Evolutionary conservation across 2,113 vertebrate species (phyloP).

Genomic region (Pelusios castaneus): DNA sequence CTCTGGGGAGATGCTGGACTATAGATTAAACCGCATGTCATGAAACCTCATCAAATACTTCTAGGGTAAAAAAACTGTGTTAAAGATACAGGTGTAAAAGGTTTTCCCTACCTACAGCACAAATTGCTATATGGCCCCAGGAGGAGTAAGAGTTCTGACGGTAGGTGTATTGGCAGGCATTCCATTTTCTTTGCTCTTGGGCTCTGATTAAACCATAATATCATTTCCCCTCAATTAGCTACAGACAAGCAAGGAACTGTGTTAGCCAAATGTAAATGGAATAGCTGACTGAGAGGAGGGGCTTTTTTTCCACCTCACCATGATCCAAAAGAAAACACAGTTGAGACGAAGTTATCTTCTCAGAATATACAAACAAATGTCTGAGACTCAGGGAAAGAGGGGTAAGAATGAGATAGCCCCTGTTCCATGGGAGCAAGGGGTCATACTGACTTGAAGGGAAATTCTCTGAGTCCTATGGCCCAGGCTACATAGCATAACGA

Average conservation of each 20-base stretch:
- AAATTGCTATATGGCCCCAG: not conserved
- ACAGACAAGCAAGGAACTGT: not conserved
- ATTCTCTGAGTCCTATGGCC: not conserved
- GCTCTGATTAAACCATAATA: not conserved
- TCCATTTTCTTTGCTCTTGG: not conserved
- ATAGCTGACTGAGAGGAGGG: not conserved
- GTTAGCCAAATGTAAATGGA: not conserved
- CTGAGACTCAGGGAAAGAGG: not conserved
- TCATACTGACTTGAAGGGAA: not conserved
- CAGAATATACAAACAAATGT: too few species aligned
- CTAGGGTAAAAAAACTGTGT: not conserved
- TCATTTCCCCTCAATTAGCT: not conserved
- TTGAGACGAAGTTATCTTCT: too few species aligned
- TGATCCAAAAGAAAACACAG: too few species aligned
- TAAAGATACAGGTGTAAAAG: not conserved
- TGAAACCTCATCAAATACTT: not conserved
- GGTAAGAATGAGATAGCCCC: not conserved
- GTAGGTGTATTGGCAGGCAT: not conserved
- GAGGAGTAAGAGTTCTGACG: not conserved
- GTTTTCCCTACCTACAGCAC: not conserved
- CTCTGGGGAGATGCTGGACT: not conserved
- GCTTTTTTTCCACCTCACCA: not conserved
- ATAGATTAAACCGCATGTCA: not conserved
- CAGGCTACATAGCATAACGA: not conserved
- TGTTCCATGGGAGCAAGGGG: not conserved